phyloP scores from a whole-genome alignment of 1,140 invertebrate genomes.

The Cydia strobilella region DNA sequence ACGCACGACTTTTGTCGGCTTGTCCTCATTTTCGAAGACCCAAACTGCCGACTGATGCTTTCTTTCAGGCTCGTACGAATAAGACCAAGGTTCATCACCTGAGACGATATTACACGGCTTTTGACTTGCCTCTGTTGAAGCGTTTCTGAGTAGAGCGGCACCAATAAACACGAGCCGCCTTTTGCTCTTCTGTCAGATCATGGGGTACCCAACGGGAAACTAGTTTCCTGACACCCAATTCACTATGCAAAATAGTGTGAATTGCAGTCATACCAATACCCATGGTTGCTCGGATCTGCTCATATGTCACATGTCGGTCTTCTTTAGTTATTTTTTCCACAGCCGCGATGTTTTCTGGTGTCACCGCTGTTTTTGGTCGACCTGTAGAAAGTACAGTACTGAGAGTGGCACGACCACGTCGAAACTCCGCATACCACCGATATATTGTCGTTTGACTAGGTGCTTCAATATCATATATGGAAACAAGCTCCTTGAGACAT shows the following conservation, averaged over 20 bases:
- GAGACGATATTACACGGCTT: too few species aligned
- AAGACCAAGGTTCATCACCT: too few species aligned
- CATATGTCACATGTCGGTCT: slow-evolving; percentile 31
- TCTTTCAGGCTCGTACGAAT: too few species aligned
- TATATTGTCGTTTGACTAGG: not conserved
- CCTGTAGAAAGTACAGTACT: slow-evolving; percentile 14
- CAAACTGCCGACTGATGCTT: slow-evolving; percentile 40
- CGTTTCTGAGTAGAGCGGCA: too few species aligned
- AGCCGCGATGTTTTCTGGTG: slow-evolving; percentile 28
- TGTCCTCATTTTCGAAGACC: slow-evolving; percentile 52
- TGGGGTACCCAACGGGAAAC: slow-evolving; percentile 38
- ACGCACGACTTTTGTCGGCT: slow-evolving; percentile 56
- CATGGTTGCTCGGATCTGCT: slow-evolving; percentile 19
- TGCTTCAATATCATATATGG: slow-evolving; percentile 22
- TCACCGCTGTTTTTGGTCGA: slow-evolving; percentile 26
- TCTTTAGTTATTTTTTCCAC: slow-evolving; percentile 21
- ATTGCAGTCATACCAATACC: slow-evolving; percentile 27
- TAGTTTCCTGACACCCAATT: slow-evolving; percentile 29
- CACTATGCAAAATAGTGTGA: slow-evolving; percentile 19
- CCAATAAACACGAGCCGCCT: too few species aligned
- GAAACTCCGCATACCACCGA: slow-evolving; percentile 20
- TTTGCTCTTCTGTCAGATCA: too few species aligned
- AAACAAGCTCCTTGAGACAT: slow-evolving; percentile 32
- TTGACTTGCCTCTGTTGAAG: too few species aligned
- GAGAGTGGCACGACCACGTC: slow-evolving; percentile 9